phyloP scores from a whole-genome alignment of 2,113 vertebrate genomes.

The Clarias magur region DNA sequence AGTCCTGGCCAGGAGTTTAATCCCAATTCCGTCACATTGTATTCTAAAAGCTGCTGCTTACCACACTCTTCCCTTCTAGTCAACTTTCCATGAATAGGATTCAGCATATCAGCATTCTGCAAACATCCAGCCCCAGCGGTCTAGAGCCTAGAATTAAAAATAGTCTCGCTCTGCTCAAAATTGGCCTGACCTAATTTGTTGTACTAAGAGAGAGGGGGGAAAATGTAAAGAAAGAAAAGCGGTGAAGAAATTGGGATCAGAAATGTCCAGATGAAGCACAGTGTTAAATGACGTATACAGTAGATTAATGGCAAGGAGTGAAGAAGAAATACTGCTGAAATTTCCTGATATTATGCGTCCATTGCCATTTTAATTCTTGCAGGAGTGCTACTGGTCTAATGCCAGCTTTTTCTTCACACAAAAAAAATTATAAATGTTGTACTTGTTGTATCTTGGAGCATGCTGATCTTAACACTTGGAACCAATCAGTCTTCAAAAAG shows the following conservation, averaged over 20 bases:
- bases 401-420: conserved; percentile 6
- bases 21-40: too few relatives aligned
- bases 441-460: neutral
- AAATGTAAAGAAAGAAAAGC: neutral
- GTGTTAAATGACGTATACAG: neutral
- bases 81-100: too few relatives aligned
- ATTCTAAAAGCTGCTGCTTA: too few relatives aligned
- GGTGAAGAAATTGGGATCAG: conserved; percentile 11
- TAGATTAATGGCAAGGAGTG: neutral
- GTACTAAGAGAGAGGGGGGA: neutral
- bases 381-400: neutral
- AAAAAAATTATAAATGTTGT: neutral
- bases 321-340: conserved; percentile 20
- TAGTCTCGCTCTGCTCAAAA: conserved; percentile 31
- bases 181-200: conserved; percentile 44
- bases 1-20: too few relatives aligned
- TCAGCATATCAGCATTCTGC: too few relatives aligned
- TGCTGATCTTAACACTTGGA: neutral
- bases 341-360: conserved; percentile 24
- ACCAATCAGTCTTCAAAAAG: neutral
- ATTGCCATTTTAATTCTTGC: neutral
- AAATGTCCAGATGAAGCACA: neutral
- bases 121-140: neutral
- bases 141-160: conserved; percentile 41
- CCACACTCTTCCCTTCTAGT: too few relatives aligned